Percentiles rank a stretch among this genome's conserved stretches.
Conservation (phyloP, 2,113 vertebrate genomes). For the Danio rerio region DNA sequence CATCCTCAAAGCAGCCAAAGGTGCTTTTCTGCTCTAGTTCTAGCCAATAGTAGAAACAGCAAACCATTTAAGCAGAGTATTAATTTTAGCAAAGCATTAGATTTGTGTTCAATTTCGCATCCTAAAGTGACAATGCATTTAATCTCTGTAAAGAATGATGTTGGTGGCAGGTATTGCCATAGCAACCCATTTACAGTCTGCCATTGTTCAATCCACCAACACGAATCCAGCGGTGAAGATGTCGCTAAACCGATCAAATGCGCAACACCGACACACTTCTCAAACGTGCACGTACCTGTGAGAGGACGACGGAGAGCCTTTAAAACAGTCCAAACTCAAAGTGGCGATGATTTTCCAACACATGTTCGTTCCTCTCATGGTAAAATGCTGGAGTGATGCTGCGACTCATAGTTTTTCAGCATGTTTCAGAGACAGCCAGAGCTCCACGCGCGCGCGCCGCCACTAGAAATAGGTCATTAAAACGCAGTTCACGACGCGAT, state of each 20-base stretch:
- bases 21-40: background rate
- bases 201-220: constrained; percentile 4
- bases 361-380: constrained; percentile 76
- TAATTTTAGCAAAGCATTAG: background rate
- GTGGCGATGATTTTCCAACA: constrained; percentile 78
- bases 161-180: constrained; percentile 38
- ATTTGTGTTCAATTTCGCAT: background rate
- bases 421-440: constrained; percentile 25
- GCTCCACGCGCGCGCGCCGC: background rate
- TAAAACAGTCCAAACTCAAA: constrained; percentile 77
- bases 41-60: background rate
- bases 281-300: constrained; percentile 65
- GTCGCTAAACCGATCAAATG: background rate
- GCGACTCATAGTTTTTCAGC: constrained; percentile 35
- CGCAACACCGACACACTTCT: constrained; percentile 2
- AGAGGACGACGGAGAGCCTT: constrained; percentile 66
- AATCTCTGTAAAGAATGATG: background rate
- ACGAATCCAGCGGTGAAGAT: background rate
- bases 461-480: constrained; percentile 1
- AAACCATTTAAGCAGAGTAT: background rate
- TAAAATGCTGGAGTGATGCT: constrained; percentile 32
- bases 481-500: constrained; percentile 49
- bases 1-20: background rate
- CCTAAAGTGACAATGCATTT: background rate
- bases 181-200: constrained; percentile 30